Base-by-base conservation (phyloP, 1,140 invertebrate genomes). In the Brachionus angularis region DNA sequence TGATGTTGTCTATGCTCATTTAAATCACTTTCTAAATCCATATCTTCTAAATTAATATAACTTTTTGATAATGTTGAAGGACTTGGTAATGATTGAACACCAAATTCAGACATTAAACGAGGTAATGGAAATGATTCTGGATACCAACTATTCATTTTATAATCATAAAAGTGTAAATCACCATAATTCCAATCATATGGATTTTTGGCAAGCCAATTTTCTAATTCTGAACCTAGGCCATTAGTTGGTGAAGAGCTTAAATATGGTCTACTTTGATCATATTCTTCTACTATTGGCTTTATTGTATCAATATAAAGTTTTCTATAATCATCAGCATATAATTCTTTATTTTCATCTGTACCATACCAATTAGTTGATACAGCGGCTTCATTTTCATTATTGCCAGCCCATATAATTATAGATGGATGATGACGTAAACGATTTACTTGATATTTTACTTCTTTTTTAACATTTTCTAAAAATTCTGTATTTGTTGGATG, bases 331-430 rank as follows among this genome's bases (percentile, higher is more conserved):
- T 80, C 74, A 75, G 87, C 87, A 67, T 81, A 83, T 2, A 64
- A 36, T 1, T 74, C 73, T 64, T 74, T 77, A 31, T 77, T 72
- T 8, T 29, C 34, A n/a, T 69, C 27, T 7, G 52, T 55, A 46
- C 31, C 23, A 70, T 73, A 86, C 92, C 92, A 95, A 77, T 92
- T 88, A 34, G 86, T 86, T 44, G 86, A 84, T 1, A 98, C 79
- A 0, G 91, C 93, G 27, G 86, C 88, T 85, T 98, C 95, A 78
- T 98, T 98, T 82, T 98, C 96, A 80, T 99, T 99, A 79, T 98
- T 99, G 3, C 91, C 93, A 14, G 92, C 89, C 88, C 81, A 84
- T 8, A 91, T 91, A 0, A 91, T 87, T 50, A 98, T 86, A 61
- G 89, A 91, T 0, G 94, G 85, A 82, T 97, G 93, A 78, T 90